Conservation (phyloP, 2,888 invertebrate genomes). For the Aelia acuminata region DNA sequence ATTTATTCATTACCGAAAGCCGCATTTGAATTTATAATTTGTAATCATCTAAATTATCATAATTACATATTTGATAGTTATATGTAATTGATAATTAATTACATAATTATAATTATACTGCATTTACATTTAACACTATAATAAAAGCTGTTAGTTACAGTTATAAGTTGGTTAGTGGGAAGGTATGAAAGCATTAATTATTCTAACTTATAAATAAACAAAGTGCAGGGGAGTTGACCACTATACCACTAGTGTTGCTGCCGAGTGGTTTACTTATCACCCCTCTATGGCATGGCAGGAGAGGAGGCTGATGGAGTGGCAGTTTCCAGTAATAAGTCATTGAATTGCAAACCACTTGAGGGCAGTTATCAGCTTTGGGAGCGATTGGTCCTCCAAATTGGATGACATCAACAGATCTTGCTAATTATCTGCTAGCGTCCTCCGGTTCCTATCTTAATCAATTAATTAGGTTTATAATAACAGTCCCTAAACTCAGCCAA, state of each 20-base stretch:
- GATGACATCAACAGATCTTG: constrained; percentile 3
- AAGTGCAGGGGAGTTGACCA: not conserved
- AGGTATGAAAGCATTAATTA: no score
- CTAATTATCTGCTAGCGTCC: not conserved
- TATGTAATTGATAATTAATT: no score
- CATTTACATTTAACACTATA: no score
- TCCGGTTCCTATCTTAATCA: not conserved
- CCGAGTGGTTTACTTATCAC: not conserved
- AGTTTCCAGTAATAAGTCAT: constrained; percentile 4
- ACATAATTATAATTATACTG: no score
- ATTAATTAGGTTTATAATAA: constrained; percentile 24
- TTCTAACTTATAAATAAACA: no score
- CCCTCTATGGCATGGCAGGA: not conserved
- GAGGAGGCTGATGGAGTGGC: not conserved
- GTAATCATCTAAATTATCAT: no score
- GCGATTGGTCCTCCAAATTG: constrained; percentile 3
- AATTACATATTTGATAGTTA: no score
- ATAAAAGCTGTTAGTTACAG: no score
- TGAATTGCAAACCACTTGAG: constrained; percentile 43
- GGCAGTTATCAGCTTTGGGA: constrained; percentile 5
- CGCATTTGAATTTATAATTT: no score
- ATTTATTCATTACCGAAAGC: no score
- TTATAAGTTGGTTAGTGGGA: no score
- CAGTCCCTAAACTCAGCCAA: not conserved
- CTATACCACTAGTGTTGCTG: not conserved